phyloP scores from a whole-genome alignment of 2,113 vertebrate genomes.

The Rhynchomys soricoides region DNA sequence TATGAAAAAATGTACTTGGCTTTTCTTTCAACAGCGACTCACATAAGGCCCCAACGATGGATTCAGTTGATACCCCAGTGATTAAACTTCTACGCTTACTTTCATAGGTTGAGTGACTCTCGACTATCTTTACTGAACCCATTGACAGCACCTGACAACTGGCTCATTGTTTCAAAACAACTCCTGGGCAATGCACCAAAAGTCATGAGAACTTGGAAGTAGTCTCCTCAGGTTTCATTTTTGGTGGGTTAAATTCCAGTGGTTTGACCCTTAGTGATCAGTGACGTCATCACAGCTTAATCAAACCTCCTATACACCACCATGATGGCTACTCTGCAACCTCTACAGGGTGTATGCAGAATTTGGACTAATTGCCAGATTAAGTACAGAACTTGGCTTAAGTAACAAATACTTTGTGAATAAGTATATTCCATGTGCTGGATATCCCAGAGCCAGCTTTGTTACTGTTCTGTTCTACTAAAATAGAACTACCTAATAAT shows the following conservation, averaged over 20 bases:
- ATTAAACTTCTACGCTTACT: conserved; percentile 47
- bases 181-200: not conserved
- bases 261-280: conserved; percentile 53
- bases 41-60: not conserved
- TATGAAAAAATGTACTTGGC: not conserved
- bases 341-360: not conserved
- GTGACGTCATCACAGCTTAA: conserved; percentile 14
- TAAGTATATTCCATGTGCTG: not conserved
- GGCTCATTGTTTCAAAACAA: conserved; percentile 55
- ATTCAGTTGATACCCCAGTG: not conserved
- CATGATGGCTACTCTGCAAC: not conserved
- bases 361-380: not conserved
- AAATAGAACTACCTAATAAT: not conserved
- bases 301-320: not conserved
- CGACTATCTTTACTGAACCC: conserved; percentile 13
- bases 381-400: conserved; percentile 39
- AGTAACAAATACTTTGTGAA: not conserved
- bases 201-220: not conserved
- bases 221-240: conserved; percentile 54
- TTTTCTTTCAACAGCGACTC: conserved; percentile 44
- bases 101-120: conserved; percentile 47
- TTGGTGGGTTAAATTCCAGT: conserved; percentile 47
- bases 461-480: not conserved
- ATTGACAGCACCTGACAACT: conserved; percentile 25
- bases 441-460: not conserved